phyloP scores from a whole-genome alignment of 2,888 invertebrate genomes.

The Heliconius ismenius region DNA sequence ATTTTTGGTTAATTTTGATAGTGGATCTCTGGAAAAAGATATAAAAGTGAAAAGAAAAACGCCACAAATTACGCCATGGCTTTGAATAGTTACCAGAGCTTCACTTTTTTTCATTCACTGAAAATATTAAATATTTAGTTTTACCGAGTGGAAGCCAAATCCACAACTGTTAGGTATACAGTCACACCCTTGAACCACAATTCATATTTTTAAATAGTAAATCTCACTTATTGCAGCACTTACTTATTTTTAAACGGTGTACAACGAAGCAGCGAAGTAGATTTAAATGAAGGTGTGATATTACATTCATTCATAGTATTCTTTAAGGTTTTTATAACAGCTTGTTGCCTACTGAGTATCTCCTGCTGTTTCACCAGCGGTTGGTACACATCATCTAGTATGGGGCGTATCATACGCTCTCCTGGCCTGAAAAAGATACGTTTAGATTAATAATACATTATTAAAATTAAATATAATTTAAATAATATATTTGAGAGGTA shows the following conservation, averaged over 20 bases:
- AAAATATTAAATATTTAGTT: no score
- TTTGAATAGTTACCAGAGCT: no score
- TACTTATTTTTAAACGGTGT: constrained; percentile 60
- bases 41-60: background rate
- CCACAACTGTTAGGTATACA: no score
- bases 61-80: no score
- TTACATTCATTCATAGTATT: constrained; percentile 69
- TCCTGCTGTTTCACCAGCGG: constrained; percentile 88
- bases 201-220: background rate
- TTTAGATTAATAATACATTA: background rate
- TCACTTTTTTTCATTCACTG: no score
- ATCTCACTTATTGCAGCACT: background rate
- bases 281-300: constrained; percentile 60
- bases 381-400: constrained; percentile 89
- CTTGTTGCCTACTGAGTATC: constrained; percentile 83
- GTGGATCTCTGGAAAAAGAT: constrained; percentile 61
- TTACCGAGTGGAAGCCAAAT: no score
- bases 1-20: constrained; percentile 76
- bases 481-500: no score
- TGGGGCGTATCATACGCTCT: constrained; percentile 84
- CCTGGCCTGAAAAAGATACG: constrained; percentile 56
- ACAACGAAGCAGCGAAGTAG: constrained; percentile 64
- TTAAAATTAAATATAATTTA: background rate
- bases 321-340: constrained; percentile 64
- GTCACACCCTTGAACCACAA: no score